These are phyloP conservation scores for Conus canariensis DNA, from an alignment of 2,888 invertebrate genomes.

Conservation along the genomic window DNA sequence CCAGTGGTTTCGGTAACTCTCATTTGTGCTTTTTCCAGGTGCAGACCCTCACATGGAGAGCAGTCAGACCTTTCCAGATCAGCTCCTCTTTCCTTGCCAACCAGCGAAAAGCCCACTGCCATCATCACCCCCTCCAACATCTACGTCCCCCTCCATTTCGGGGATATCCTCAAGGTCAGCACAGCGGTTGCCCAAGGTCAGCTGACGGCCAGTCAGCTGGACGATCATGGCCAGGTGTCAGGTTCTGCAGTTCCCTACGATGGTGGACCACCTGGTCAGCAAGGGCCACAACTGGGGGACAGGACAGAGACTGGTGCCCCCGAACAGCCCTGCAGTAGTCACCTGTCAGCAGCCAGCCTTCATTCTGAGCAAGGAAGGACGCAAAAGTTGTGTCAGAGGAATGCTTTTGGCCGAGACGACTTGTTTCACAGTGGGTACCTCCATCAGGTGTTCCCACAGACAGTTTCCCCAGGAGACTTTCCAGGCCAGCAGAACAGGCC, in stretches of 20 bases:
- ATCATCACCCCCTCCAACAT: slow-evolving; percentile 30
- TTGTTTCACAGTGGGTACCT: neutral
- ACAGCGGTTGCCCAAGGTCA: neutral
- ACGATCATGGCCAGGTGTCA: neutral
- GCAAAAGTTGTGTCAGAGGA: neutral
- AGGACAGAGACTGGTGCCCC: neutral
- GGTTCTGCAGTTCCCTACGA: neutral
- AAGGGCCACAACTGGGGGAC: neutral
- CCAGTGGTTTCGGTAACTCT: too few species aligned
- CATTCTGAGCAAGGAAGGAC: neutral
- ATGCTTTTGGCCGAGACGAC: neutral
- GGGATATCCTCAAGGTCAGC: slow-evolving; percentile 14
- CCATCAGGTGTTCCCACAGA: neutral
- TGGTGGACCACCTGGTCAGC: neutral
- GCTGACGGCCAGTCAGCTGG: neutral
- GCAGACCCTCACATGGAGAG: too few species aligned
- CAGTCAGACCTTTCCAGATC: too few species aligned
- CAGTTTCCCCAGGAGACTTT: neutral
- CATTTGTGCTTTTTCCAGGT: too few species aligned
- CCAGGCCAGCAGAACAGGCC: neutral
- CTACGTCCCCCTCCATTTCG: slow-evolving; percentile 42
- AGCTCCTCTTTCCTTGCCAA: too few species aligned
- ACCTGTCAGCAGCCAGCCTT: neutral
- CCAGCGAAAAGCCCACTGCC: neutral
- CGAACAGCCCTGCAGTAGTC: neutral